phyloP scores from a whole-genome alignment of 2,888 invertebrate species.

The Theodoxus fluviatilis region DNA sequence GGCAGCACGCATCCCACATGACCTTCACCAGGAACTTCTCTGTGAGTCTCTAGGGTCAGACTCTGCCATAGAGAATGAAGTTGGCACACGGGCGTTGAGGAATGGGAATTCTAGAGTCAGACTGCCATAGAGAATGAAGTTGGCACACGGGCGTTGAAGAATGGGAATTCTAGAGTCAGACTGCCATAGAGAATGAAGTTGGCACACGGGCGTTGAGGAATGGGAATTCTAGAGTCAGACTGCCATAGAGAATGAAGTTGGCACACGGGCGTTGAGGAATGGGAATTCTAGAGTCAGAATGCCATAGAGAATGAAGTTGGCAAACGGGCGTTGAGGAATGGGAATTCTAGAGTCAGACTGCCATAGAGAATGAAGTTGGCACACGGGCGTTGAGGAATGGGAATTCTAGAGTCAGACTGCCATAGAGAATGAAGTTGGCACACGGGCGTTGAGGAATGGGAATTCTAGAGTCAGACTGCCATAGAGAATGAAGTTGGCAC shows the following conservation, averaged over 20 bases:
- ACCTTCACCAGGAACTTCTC: conserved; percentile 45
- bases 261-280: not conserved
- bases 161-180: not conserved
- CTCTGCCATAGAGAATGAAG: not conserved
- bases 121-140: not conserved
- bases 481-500: too few relatives aligned
- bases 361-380: too few relatives aligned
- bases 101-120: not conserved
- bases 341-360: too few relatives aligned
- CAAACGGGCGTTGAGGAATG: too few relatives aligned
- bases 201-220: not conserved
- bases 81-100: not conserved
- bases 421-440: too few relatives aligned
- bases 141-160: not conserved
- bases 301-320: not conserved
- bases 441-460: too few relatives aligned
- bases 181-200: not conserved
- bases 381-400: too few relatives aligned
- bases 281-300: too few relatives aligned
- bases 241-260: not conserved
- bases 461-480: too few relatives aligned
- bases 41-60: conserved; percentile 25
- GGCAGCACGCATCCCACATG: conserved; percentile 51
- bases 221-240: not conserved
- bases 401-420: too few relatives aligned